Percentiles rank a stretch among this genome's conserved stretches.
Conservation (phyloP, 1,140 invertebrate genomes). For the Phymorhynchus buccinoides region DNA sequence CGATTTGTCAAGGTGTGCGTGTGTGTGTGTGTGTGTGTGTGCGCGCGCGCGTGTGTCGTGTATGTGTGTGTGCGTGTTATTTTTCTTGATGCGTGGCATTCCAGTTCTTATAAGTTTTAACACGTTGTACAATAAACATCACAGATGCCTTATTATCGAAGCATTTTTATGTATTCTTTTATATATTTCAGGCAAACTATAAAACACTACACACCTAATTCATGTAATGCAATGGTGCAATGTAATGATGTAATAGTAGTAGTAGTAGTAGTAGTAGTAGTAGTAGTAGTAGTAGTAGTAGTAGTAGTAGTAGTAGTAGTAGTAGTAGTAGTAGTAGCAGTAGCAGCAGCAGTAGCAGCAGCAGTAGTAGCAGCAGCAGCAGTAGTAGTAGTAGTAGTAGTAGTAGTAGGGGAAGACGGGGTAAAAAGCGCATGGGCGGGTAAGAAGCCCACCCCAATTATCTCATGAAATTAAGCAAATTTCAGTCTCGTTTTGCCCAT, state of each 20-base stretch:
- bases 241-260: neutral
- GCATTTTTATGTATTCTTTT: too few species aligned
- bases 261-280: constrained; percentile 1
- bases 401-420: too few species aligned
- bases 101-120: too few species aligned
- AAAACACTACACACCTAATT: neutral
- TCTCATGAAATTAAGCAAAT: too few species aligned
- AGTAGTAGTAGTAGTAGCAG: neutral
- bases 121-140: too few species aligned
- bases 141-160: too few species aligned
- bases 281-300: constrained; percentile 2
- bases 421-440: too few species aligned
- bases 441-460: too few species aligned
- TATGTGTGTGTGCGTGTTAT: neutral
- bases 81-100: neutral
- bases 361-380: neutral
- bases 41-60: neutral
- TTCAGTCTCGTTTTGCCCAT: too few species aligned
- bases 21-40: neutral
- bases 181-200: neutral
- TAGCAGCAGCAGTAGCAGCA: neutral
- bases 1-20: too few species aligned
- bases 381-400: too few species aligned
- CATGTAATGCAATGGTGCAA: neutral
- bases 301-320: constrained; percentile 10